Base-by-base conservation (phyloP, 2,888 invertebrate genomes). In the Smittia aterrima region DNA sequence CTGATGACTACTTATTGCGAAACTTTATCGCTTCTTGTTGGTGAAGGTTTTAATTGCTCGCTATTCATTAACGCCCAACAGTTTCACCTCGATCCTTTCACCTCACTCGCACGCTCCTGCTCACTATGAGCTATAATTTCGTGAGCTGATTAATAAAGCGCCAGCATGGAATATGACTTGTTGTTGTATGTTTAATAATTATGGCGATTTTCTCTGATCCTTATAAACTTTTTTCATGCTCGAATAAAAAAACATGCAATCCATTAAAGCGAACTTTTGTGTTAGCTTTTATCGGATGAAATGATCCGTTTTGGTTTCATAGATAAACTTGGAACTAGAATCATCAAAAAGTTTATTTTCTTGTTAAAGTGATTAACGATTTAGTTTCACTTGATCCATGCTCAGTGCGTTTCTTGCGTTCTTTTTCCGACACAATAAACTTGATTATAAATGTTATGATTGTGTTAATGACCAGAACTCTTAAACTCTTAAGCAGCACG, bases 221-320 rank as follows among this genome's bases (percentile, higher is more conserved):
- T 16, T 64, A 64, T 25, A 25, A 64, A 22, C 25, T 64, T 64
- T 24, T 64, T 64, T 27, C 64, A 64, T 64, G 64, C 64, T 64
- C 64, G 27, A 64, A 64, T 27, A 64, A 64, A 27, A 58, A 25
- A 64, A 64, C 64, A 64, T 64, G 64, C 64, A 64, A 64, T 64
- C 64, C 64, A 64, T 64, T 64, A 64, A 64, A 64, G 64, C 27
- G 64, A 22, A 64, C 64, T 27, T 64, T 64, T 64, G 22, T 27
- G 64, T 27, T 64, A 9, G 25, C 16, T 20, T 64, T 27, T 64
- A 27, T 64, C 27, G 20, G 64, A 27, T 64, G 18, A 20, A 20
- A 18, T 58, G 18, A 20, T 58, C 22, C 9, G 18, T 18, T 58
- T n/a, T 18, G 58, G 9, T 22, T 22, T 20, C 47, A 47, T 47